Evolutionary conservation across 1,140 invertebrate species (phyloP), one percentile per base, ranked within the genome.

Genomic region (Drosophila miranda): DNA sequence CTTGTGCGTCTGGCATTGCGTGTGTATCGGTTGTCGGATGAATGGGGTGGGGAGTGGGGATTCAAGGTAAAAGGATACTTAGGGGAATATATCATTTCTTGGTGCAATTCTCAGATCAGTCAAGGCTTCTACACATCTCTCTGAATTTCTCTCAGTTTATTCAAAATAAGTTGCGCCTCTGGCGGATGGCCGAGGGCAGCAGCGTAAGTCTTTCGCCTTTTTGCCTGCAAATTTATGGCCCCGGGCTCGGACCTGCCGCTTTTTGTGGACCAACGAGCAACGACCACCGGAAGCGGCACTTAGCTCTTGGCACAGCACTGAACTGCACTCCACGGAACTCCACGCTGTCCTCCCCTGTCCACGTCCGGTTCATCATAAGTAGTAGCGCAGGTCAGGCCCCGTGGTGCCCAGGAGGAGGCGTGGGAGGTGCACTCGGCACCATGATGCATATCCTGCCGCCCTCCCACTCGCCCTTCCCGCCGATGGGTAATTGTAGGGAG

Each of bases 221-320:
- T 78, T 72, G 68, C 59, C 68, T 42, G 58, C 44, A 54, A 61
- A 74, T 66, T 70, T 72, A 66, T 78, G 82, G 64, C 64, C 34
- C 9, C 30, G 30, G 30, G 9, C 30, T 54, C 59, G 57, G 78
- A 82, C 84, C 63, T 69, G 66, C 66, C 49, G 63, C 66, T 69
- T 69, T 79, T 83, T 83, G 82, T 71, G 75, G 75, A 73, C 75
- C 62, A 53, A 62, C 55, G 34, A 76, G 67, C 62, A 53, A 62
- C 55, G 75, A 49, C 60, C 79, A 76, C 78, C 70, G 82, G 82
- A 86, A 86, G 82, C 82, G 82, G 64, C 83, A 87, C 82, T 86
- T 86, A 86, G 83, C 74, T 82, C 54, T 76, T 86, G 81, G 81
- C 81, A 80, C 73, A 77, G 68, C 60, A 61, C 21, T 34, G 60